Percentiles rank a stretch among this genome's conserved stretches.
Evolutionary conservation across 2,797 vertebrate species (phyloP).

Genomic region (Pelobates cultripes): DNA sequence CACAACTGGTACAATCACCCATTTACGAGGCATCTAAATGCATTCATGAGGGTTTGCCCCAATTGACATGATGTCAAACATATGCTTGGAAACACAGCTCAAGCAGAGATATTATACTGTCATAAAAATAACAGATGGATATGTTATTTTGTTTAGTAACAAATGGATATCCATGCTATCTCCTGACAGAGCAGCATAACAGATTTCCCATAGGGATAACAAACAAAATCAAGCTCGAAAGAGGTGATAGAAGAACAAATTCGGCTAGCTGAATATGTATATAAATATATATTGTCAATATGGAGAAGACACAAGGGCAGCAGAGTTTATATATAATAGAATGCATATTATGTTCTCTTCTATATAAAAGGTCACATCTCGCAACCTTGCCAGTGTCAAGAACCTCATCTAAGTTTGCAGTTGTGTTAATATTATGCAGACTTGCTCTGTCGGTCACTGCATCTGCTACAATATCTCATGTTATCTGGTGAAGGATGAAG

Average conservation of each 20-base stretch:
- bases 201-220: slow-evolving; percentile 49
- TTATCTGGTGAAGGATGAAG: too few species aligned
- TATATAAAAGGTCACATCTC: slow-evolving; percentile 28
- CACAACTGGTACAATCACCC: slow-evolving; percentile 7
- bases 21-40: slow-evolving; percentile 26
- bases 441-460: background rate
- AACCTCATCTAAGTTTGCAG: slow-evolving; percentile 1
- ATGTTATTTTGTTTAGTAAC: slow-evolving; percentile 46
- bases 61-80: slow-evolving; percentile 24
- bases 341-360: slow-evolving; percentile 38
- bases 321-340: slow-evolving; percentile 32
- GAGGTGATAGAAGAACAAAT: slow-evolving; percentile 46
- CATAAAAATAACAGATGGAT: slow-evolving; percentile 48
- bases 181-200: slow-evolving; percentile 40
- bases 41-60: background rate
- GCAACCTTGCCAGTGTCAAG: slow-evolving; percentile 18
- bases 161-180: slow-evolving; percentile 35
- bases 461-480: background rate
- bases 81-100: slow-evolving; percentile 13
- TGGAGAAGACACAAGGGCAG: slow-evolving; percentile 37
- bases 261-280: slow-evolving; percentile 33
- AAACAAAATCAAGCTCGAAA: slow-evolving; percentile 46
- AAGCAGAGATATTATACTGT: slow-evolving; percentile 35
- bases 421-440: slow-evolving; percentile 3
- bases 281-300: slow-evolving; percentile 44